These are phyloP conservation scores for Neopipo cinnamomea DNA, from an alignment of 2,113 vertebrate species.

Conservation along the genomic window DNA sequence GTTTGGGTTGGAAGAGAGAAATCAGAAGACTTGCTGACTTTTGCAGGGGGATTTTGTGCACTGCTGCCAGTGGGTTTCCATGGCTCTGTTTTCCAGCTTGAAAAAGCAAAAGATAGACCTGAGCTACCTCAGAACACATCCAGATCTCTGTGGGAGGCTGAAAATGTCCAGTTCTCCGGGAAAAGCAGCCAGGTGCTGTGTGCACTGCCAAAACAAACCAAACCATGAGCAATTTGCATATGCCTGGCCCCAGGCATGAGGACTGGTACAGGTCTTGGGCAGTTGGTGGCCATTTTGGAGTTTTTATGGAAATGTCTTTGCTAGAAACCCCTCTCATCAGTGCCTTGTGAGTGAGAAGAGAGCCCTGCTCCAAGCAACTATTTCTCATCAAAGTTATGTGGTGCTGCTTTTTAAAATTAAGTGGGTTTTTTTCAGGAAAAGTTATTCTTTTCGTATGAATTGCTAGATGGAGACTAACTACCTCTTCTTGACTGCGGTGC, in stretches of 20 bases:
- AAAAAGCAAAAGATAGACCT: background rate
- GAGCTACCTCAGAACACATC: background rate
- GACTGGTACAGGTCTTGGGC: background rate
- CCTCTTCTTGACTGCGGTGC: background rate
- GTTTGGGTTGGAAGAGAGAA: background rate
- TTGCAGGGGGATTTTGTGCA: background rate
- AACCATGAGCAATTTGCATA: background rate
- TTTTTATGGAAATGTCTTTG: background rate
- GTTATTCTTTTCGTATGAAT: background rate
- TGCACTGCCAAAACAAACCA: background rate
- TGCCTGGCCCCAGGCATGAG: background rate
- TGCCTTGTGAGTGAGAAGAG: background rate
- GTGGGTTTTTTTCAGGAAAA: background rate
- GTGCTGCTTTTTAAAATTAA: background rate
- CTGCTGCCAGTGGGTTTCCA: background rate
- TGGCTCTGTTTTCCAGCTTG: background rate
- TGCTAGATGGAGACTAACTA: background rate
- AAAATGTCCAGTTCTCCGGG: background rate
- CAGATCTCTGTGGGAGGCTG: background rate
- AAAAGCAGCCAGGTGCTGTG: background rate
- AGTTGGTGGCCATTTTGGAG: background rate
- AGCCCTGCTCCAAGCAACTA: background rate
- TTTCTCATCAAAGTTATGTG: background rate
- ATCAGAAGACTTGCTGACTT: background rate
- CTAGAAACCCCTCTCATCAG: background rate